These are phyloP conservation scores for Chondrosia reniformis DNA, from an alignment of 37 sponge, comb jelly and placozoan genomes.

Conservation along the genomic window DNA sequence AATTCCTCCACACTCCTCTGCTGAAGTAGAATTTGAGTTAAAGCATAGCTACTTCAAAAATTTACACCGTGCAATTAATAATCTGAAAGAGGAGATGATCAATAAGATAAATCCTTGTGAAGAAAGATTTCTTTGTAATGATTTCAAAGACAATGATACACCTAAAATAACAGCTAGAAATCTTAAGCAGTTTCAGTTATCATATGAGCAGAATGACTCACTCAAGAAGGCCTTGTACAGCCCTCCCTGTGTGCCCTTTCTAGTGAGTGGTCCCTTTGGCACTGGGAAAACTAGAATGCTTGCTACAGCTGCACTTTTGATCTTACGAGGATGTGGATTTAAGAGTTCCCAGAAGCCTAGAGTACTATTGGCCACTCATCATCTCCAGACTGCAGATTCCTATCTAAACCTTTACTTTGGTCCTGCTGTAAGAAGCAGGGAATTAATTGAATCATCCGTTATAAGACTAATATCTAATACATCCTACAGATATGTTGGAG, in stretches of 20 bases:
- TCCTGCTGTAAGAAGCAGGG: background rate
- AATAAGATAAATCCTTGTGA: background rate
- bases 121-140: background rate
- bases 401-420: slow-evolving; percentile 50
- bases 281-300: slow-evolving; percentile 73
- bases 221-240: slow-evolving; percentile 16
- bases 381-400: slow-evolving; percentile 50
- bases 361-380: slow-evolving; percentile 68
- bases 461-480: background rate
- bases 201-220: slow-evolving; percentile 27
- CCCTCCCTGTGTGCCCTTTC: slow-evolving; percentile 36
- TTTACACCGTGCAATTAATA: slow-evolving; percentile 32
- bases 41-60: slow-evolving; percentile 35
- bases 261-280: slow-evolving; percentile 68
- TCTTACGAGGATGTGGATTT: slow-evolving; percentile 45
- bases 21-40: background rate
- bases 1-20: too few relatives aligned
- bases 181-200: background rate
- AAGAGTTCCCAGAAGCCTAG: background rate
- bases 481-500: background rate
- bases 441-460: background rate
- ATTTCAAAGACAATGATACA: background rate
- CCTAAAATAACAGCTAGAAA: background rate
- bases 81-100: background rate
- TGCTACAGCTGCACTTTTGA: slow-evolving; percentile 42